Base-by-base conservation (phyloP, 1,140 invertebrate species). In the Hyposmocoma kahamanoa region DNA sequence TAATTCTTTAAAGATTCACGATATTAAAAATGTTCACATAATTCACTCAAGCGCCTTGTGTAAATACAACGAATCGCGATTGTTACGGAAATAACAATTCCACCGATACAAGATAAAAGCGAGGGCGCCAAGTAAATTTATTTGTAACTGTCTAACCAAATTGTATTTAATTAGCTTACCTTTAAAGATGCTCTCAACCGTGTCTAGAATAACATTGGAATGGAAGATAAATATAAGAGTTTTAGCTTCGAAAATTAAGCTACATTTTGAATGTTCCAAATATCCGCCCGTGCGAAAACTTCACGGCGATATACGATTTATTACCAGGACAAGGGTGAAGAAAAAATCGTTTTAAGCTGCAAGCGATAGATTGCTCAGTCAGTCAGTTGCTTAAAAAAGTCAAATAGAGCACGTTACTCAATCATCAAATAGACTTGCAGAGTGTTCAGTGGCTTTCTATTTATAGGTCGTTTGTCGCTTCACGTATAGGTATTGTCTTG, bases 91-190 rank as follows among this genome's bases (percentile, higher is more conserved):
- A 69, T 69, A 78, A 79, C 74, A 83, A 83, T 80, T 64, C 71
- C 65, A 47, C 48, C 54, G 74, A 83, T 83, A 72, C 73, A 83
- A 77, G 77, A 83, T 81, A 81, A 81, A 66, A 62, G 60, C 52
- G 53, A 66, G 60, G 59, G 68, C 61, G 73, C 60, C 62, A 79
- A 80, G 75, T 75, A 77, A 72, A 81, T 83, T 83, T 76, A 66
- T 68, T 82, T 78, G 68, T 74, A 61, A 66, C 59, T 59, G n/a
- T 54, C 50, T 63, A 66, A 72, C 65, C 64, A 74, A 80, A 67
- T 76, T 70, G 54, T 70, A 72, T 74, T 77, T 78, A 78, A 83
- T 80, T 80, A n/a, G n/a, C n/a, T n/a, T n/a, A n/a, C n/a, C n/a
- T n/a, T n/a, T n/a, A n/a, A n/a, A n/a, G n/a, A n/a, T n/a, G n/a